A percentile compares a stretch with the other conserved stretches of the same genome.
Conservation (phyloP, 2,888 invertebrate genomes). For the Euplagia quadripunctaria region DNA sequence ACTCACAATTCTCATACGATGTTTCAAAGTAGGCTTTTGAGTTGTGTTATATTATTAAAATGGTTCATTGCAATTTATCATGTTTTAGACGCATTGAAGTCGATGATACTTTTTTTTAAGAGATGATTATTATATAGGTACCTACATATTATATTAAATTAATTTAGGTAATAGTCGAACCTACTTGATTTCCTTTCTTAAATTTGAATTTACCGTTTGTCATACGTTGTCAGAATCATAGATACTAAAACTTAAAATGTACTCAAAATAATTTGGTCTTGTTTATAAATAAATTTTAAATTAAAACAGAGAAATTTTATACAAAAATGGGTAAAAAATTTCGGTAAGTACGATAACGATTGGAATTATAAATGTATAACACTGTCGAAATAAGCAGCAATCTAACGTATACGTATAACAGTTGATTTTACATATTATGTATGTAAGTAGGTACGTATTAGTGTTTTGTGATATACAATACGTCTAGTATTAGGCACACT, state of each 20-base stretch:
- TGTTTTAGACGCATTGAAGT: no score
- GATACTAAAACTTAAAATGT: conserved; percentile 12
- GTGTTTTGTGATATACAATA: no score
- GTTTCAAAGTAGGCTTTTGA: no score
- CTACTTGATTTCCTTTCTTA: conserved; percentile 35
- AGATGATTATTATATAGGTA: no score
- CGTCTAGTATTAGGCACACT: no score
- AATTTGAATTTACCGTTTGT: conserved; percentile 32
- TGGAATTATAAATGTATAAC: neutral
- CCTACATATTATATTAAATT: no score
- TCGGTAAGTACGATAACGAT: conserved; percentile 52
- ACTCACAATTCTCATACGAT: no score
- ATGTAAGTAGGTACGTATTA: neutral
- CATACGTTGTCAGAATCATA: conserved; percentile 7
- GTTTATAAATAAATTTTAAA: conserved; percentile 10
- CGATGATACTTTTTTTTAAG: no score
- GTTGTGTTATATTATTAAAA: no score
- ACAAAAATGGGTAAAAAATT: conserved; percentile 62
- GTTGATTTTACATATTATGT: neutral
- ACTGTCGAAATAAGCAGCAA: neutral
- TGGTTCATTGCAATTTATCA: no score
- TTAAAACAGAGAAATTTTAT: conserved; percentile 30
- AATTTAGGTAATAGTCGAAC: conserved; percentile 1
- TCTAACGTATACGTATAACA: neutral
- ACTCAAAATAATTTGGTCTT: conserved; percentile 49